phyloP scores from a whole-genome alignment of 2,113 vertebrate species.

The Tupaia chinensis region DNA sequence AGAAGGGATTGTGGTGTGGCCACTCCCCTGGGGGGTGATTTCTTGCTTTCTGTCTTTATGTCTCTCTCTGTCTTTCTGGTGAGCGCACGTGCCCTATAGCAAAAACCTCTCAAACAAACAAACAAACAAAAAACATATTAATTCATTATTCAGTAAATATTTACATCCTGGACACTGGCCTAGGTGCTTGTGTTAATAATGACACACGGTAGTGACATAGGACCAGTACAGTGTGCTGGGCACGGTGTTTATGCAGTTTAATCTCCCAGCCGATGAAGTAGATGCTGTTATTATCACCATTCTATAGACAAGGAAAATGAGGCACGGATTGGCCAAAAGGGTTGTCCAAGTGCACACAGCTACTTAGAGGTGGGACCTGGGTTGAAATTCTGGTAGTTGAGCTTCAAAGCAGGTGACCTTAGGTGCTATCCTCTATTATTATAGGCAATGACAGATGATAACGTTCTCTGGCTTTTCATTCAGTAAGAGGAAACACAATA shows the following conservation, averaged over 20 bases:
- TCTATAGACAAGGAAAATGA: conserved; percentile 3
- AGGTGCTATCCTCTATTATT: neutral
- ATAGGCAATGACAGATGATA: neutral
- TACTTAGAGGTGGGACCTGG: neutral
- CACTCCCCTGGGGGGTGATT: too few species aligned
- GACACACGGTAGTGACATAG: neutral
- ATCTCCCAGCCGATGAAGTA: neutral
- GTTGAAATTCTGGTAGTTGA: neutral
- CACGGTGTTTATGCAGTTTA: neutral
- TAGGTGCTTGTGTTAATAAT: neutral
- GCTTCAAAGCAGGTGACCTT: neutral
- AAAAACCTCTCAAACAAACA: too few species aligned
- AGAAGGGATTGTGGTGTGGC: too few species aligned
- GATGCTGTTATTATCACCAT: neutral
- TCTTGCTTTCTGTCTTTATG: too few species aligned
- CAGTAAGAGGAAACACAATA: neutral
- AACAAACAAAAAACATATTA: neutral
- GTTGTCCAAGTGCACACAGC: neutral
- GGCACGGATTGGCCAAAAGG: conserved; percentile 12
- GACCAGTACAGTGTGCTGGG: neutral
- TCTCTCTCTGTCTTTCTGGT: too few species aligned
- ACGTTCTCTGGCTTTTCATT: neutral
- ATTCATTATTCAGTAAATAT: neutral
- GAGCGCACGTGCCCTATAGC: too few species aligned
- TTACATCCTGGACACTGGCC: neutral